Evolutionary conservation across 1,140 invertebrate genomes (phyloP), one percentile per base, ranked within the genome.

Genomic region (Papilio machaon): DNA sequence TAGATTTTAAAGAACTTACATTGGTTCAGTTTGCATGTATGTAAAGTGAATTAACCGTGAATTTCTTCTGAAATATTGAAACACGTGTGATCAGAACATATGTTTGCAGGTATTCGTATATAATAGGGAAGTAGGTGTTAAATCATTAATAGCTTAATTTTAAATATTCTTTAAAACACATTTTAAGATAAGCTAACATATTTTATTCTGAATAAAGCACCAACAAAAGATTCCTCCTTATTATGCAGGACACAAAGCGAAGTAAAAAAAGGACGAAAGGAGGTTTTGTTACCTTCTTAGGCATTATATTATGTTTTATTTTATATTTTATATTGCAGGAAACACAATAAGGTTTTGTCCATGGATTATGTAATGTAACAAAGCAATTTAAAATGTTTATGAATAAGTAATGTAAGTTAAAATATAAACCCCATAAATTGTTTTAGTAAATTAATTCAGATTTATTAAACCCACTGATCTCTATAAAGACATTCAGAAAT

Each of bases 261-360:
- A 67, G 11, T 67, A n/a, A 38, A 67, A 67, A 67, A 67, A 38
- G 64, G 64, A 67, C 23, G 23, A 67, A 23, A 67, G 30, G 11
- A 67, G 64, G 64, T 67, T 67, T 67, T 67, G 30, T 67, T 67
- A 35, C 64, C 13, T 60, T 60, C 58, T 67, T 67, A 67, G 23
- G 64, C 23, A 67, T 67, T 13, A 35, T 67, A 67, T 67, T 67
- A 67, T 67, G 64, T 67, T 67, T 67, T 67, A 67, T 60, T 60
- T 60, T 60, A 9, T 60, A 60, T 9, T 60, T 19, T 19, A 15
- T 15, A 38, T 67, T 17, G 23, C 64, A 67, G 23, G 11, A 35
- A 67, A 30, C 23, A 35, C 23, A 67, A 67, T 67, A 67, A 67
- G 30, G 64, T 67, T 67, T 67, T 67, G 30, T 67, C 23, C 30